A percentile compares a stretch with the other conserved stretches of the same genome.
These are phyloP conservation scores for Callaeas wilsoni DNA, from an alignment of 2,113 vertebrate genomes.

Conservation along the genomic window DNA sequence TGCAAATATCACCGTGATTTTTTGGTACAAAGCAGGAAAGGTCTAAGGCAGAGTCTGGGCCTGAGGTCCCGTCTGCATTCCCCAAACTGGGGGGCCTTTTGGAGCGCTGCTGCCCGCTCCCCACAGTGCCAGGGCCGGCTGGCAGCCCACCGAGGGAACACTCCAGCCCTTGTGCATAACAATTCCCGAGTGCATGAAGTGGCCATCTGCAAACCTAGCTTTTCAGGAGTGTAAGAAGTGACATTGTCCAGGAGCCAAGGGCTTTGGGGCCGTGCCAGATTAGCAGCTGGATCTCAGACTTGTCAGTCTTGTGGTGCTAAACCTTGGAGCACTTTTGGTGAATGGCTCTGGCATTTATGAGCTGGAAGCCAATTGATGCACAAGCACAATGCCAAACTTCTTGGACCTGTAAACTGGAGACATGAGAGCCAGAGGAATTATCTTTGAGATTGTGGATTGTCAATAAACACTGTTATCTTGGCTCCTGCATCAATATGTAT, in stretches of 20 bases:
- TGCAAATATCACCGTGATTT: not conserved
- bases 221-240: constrained; percentile 45
- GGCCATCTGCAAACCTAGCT: constrained; percentile 62
- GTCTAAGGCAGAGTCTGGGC: not conserved
- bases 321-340: constrained; percentile 38
- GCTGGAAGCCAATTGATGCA: not conserved
- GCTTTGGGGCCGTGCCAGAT: constrained; percentile 44
- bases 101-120: accelerated
- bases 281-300: constrained; percentile 56
- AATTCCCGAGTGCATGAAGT: constrained; percentile 8
- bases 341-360: not conserved
- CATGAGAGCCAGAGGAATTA: not conserved
- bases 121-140: not conserved
- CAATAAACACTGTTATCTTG: not conserved
- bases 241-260: constrained; percentile 57
- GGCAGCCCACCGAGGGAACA: constrained; percentile 40
- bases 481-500: constrained; percentile 22
- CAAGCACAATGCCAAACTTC: not conserved
- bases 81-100: not conserved
- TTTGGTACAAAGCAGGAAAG: not conserved
- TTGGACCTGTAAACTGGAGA: not conserved
- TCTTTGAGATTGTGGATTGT: not conserved
- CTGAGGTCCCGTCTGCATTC: not conserved
- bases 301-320: constrained; percentile 6
- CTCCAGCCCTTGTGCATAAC: constrained; percentile 26